A percentile compares a stretch with the other conserved stretches of the same genome.
Evolutionary conservation across 2,113 vertebrate genomes (phyloP).

Genomic region (Alectura lathami): DNA sequence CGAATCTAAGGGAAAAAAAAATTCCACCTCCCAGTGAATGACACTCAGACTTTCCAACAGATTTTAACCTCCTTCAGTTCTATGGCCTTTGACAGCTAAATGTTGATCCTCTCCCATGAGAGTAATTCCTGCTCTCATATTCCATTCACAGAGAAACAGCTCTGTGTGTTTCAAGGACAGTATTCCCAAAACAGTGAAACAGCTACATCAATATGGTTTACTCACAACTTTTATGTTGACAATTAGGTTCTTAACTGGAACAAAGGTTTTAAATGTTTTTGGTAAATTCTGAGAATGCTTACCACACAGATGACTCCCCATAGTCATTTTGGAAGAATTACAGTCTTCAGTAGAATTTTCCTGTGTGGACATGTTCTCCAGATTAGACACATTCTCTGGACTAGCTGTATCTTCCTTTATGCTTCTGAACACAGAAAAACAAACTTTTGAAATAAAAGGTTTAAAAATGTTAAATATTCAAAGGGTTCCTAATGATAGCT

Average conservation of each 20-base stretch:
- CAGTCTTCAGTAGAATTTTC: neutral
- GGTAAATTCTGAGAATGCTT: neutral
- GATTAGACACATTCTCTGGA: neutral
- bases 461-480: neutral
- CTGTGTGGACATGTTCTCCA: neutral
- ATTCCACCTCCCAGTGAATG: accelerated
- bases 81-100: neutral
- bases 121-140: neutral
- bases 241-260: neutral
- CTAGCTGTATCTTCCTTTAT: neutral
- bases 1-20: neutral
- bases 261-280: neutral
- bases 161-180: neutral
- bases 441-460: neutral
- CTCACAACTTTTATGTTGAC: neutral
- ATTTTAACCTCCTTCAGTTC: neutral
- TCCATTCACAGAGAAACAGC: neutral
- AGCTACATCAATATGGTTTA: accelerated
- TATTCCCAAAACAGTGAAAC: neutral
- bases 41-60: neutral
- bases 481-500: neutral
- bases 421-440: neutral
- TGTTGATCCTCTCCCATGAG: neutral
- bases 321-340: neutral
- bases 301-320: slow-evolving; percentile 25